These are phyloP conservation scores for Anoura caudifer DNA, from an alignment of 2,113 vertebrate species.

Conservation along the genomic window DNA sequence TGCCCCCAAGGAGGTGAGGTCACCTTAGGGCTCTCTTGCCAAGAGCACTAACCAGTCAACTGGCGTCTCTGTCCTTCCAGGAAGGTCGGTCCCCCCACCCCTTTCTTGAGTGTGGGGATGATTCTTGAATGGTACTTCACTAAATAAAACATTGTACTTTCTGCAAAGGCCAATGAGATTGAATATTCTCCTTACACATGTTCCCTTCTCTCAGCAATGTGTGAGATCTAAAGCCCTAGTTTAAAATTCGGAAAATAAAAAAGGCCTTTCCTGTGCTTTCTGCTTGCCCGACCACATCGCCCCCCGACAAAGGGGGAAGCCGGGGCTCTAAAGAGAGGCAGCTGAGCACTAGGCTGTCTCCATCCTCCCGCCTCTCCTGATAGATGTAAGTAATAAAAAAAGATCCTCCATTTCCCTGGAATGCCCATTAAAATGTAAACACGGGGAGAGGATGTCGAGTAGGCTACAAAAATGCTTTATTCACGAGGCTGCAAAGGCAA, in stretches of 20 bases:
- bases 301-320: constrained; percentile 13
- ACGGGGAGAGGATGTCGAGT: constrained; percentile 71
- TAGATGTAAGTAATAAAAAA: constrained; percentile 78
- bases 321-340: constrained; percentile 6
- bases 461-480: constrained; percentile 82
- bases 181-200: background rate
- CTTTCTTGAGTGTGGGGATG: background rate
- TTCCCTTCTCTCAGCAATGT: background rate
- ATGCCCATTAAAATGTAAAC: constrained; percentile 83
- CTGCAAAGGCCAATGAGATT: background rate
- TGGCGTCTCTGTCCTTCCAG: background rate
- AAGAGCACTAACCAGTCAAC: background rate
- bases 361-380: constrained; percentile 53
- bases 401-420: constrained; percentile 69
- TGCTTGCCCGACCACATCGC: background rate
- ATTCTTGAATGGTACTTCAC: background rate
- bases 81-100: background rate
- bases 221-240: background rate
- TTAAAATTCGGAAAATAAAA: background rate
- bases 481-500: constrained; percentile 41
- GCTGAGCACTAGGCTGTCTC: background rate
- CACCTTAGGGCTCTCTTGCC: background rate
- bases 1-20: background rate
- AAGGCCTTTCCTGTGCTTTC: background rate
- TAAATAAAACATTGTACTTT: background rate